Base-by-base conservation (phyloP, 1,140 invertebrate genomes). In the Atopsyche davidsoni region DNA sequence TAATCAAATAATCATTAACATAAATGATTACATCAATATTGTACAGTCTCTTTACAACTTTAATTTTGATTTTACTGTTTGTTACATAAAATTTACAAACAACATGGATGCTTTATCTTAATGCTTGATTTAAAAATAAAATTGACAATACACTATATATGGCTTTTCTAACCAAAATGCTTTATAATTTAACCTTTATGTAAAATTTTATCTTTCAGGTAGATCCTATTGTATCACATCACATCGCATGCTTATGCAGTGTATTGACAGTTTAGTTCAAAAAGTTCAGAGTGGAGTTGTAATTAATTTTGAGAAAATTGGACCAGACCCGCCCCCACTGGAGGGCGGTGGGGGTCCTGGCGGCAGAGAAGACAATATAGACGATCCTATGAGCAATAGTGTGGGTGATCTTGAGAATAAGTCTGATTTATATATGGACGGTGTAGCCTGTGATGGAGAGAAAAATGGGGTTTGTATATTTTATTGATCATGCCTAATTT, bases 281-380 rank as follows among this genome's bases (percentile, higher is more conserved):
- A 97, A 97, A 74, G 91, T 98, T 9, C 95, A 98, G 66, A 92
- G 89, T 59, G 96, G 96, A 0, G 96, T 99, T 17, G 93, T 99
- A 2, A 89, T 99, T 48, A 91, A 96, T 68, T 98, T 99, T 69
- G 95, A 98, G 69, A 95, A 96, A 72, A 86, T 90, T 53, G 92
- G 92, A 1, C 85, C 89, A 0, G 92, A 95, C 68, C 91, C 90
- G 1, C 81, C 82, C 1, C 80, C 82, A 0, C 63, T 88, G 2
- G 72, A 75, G 51, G 75, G 66, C 40, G 69, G 66, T 53, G 75
- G 67, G 38, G 68, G 65, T 49, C 62, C 55, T 59, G 62, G 51
- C 56, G 61, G 66, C 9, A 56, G 61, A 39, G 69, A 70, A 44
- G 59, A 63, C 14, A 47, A 44, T 35, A 38, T 41, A 7, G 51